phyloP scores from a whole-genome alignment of 2,888 invertebrate species.

The Dryobotodes eremita region DNA sequence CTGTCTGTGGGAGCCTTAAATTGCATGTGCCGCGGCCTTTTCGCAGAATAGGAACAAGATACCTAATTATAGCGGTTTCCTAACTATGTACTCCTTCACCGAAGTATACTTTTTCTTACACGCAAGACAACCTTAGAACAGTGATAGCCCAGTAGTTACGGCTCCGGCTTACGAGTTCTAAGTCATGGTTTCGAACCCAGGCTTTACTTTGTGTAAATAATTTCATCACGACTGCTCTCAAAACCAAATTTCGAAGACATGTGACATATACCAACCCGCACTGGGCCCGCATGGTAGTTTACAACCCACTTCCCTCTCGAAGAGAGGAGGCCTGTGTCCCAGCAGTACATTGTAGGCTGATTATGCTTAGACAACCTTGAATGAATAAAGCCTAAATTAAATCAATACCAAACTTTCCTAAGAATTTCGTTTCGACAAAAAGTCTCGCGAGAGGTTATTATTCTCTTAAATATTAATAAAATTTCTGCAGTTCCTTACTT shows the following conservation, averaged over 20 bases:
- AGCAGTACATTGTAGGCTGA: neutral
- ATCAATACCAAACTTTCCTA: conserved; percentile 6
- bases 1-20: too few species aligned
- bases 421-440: conserved; percentile 19
- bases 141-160: neutral
- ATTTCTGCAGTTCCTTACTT: conserved; percentile 49
- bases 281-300: neutral
- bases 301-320: neutral
- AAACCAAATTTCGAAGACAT: neutral
- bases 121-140: neutral
- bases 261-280: neutral
- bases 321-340: neutral
- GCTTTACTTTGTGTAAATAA: neutral
- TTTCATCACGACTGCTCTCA: neutral
- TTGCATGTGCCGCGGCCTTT: too few species aligned
- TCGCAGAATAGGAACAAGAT: neutral
- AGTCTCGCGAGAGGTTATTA: conserved; percentile 14
- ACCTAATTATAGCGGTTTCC: neutral
- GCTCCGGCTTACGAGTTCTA: neutral
- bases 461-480: conserved; percentile 38
- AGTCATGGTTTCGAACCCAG: neutral
- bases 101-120: neutral
- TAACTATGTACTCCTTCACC: neutral
- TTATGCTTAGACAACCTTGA: neutral
- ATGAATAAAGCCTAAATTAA: conserved; percentile 1